Percentiles rank a stretch among this genome's conserved stretches.
Conservation (phyloP, 1,140 invertebrate species). For the Aphelinus atriplicis region DNA sequence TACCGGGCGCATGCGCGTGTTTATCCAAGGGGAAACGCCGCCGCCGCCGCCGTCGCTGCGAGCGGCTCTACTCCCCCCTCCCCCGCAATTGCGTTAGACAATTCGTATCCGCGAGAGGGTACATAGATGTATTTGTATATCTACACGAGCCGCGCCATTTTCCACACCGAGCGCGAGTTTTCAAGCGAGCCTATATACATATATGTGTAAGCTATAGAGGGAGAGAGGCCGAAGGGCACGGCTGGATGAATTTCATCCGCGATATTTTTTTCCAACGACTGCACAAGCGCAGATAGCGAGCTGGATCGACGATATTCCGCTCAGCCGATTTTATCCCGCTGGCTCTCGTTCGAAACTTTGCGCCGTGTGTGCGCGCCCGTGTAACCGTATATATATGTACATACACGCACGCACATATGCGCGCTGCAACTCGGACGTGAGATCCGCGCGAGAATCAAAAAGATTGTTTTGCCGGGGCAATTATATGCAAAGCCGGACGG, state of each 20-base stretch:
- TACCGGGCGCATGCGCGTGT: constrained; percentile 40
- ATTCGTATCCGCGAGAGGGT: constrained; percentile 38
- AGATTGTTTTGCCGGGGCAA: constrained; percentile 24
- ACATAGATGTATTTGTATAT: too few species aligned
- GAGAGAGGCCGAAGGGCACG: too few species aligned
- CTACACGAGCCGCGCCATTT: too few species aligned
- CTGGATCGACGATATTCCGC: too few species aligned
- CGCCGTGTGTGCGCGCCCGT: neutral
- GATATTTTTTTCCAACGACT: too few species aligned
- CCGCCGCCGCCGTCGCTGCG: neutral
- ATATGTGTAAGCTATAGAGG: too few species aligned
- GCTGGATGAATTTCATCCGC: too few species aligned
- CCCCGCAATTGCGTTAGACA: constrained; percentile 40
- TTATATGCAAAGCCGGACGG: constrained; percentile 27
- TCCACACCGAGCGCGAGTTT: too few species aligned
- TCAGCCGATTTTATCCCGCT: neutral
- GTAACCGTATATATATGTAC: neutral
- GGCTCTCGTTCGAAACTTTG: neutral
- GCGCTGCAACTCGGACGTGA: constrained; percentile 4
- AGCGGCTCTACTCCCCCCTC: constrained; percentile 14
- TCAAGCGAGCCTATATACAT: too few species aligned
- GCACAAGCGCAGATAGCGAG: too few species aligned
- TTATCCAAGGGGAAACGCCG: constrained; percentile 41
- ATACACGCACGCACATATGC: neutral
- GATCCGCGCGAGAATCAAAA: constrained; percentile 30